Conservation (phyloP, 1,140 invertebrate species). For the Euura saliciscinereae region DNA sequence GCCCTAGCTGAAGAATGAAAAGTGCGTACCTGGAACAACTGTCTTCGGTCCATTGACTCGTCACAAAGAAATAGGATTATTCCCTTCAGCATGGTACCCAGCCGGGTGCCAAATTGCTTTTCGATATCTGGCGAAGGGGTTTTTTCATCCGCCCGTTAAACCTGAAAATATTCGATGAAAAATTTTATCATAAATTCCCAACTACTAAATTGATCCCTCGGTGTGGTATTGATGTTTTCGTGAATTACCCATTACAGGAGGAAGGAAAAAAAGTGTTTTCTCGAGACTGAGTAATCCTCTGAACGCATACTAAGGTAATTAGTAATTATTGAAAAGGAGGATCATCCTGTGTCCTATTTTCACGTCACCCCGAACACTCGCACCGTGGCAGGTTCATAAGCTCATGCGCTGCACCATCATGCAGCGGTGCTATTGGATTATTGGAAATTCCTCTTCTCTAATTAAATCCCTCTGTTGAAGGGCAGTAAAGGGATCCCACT, state of each 20-base stretch:
- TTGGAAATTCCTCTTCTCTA: constrained; percentile 13
- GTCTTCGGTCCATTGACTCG: not conserved
- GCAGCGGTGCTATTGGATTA: constrained; percentile 13
- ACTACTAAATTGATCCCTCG: not conserved
- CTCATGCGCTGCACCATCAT: not conserved
- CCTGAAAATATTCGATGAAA: not conserved
- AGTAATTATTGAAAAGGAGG: no score
- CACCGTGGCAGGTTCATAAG: not conserved
- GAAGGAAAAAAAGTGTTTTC: no score
- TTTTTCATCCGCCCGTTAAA: not conserved
- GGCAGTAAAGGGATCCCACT: not conserved
- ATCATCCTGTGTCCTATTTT: not conserved
- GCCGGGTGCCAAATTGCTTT: not conserved
- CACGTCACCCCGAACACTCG: not conserved
- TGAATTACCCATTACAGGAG: no score
- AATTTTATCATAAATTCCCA: not conserved
- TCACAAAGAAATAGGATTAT: not conserved
- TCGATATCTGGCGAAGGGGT: not conserved
- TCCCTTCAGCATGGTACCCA: not conserved
- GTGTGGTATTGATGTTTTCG: no score
- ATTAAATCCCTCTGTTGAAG: constrained; percentile 7
- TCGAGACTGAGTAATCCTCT: no score
- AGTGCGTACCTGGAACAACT: not conserved
- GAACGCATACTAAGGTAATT: no score
- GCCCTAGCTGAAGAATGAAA: not conserved